These are phyloP conservation scores for Autographa gamma DNA, from an alignment of 2,888 invertebrate species.

Conservation along the genomic window DNA sequence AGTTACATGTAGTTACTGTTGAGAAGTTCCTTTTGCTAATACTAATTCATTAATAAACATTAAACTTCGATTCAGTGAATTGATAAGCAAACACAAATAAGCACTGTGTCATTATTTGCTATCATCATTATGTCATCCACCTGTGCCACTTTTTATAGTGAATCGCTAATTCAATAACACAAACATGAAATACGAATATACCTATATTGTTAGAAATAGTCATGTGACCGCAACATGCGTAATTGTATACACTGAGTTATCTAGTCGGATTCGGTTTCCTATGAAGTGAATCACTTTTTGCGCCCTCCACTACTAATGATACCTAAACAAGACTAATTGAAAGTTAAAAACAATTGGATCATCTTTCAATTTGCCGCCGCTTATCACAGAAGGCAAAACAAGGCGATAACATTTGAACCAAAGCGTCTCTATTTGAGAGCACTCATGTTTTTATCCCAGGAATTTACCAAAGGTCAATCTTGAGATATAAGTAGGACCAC, in stretches of 20 bases:
- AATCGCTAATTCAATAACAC: constrained; percentile 8
- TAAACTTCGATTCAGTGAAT: too few relatives aligned
- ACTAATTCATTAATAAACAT: too few relatives aligned
- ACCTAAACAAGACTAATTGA: constrained; percentile 44
- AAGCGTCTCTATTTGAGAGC: constrained; percentile 10
- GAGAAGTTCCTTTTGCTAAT: too few relatives aligned
- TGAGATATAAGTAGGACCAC: too few relatives aligned
- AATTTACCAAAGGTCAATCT: not conserved
- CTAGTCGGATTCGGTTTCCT: constrained; percentile 33
- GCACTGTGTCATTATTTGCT: constrained; percentile 2
- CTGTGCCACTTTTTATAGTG: not conserved
- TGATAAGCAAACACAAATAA: not conserved
- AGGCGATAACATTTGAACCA: constrained; percentile 51
- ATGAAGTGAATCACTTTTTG: constrained; percentile 39
- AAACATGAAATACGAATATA: constrained; percentile 18
- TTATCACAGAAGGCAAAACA: constrained; percentile 30
- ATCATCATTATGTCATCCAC: constrained; percentile 1
- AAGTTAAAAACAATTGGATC: constrained; percentile 49
- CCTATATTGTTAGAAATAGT: constrained; percentile 21
- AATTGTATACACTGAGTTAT: constrained; percentile 40
- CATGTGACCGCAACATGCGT: constrained; percentile 24
- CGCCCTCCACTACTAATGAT: constrained; percentile 32
- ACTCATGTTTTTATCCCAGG: constrained; percentile 3
- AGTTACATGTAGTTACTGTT: too few relatives aligned
- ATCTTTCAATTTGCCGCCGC: constrained; percentile 47